Conservation (phyloP, 2,888 invertebrate species). For the Shargacucullia verbasci region DNA sequence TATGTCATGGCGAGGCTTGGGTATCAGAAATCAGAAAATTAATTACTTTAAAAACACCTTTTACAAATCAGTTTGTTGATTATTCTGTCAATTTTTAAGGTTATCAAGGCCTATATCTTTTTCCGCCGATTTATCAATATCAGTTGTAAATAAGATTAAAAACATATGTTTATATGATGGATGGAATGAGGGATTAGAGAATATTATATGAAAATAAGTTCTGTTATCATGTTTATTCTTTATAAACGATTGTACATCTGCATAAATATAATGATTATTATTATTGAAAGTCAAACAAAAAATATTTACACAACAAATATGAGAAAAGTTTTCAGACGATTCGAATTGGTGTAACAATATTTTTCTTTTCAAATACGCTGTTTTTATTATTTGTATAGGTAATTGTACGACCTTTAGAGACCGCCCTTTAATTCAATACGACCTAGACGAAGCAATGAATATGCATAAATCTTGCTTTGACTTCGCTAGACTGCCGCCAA, state of each 20-base stretch:
- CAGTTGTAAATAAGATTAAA: conserved; percentile 15
- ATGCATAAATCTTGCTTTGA: too few relatives aligned
- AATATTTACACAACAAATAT: too few relatives aligned
- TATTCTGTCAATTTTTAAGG: conserved; percentile 12
- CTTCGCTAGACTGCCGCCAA: too few relatives aligned
- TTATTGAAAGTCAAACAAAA: too few relatives aligned
- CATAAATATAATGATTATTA: conserved; percentile 7
- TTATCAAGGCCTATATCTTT: conserved; percentile 15
- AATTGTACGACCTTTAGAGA: too few relatives aligned
- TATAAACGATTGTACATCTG: conserved; percentile 12
- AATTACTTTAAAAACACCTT: conserved; percentile 24
- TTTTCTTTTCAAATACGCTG: too few relatives aligned
- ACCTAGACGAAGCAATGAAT: too few relatives aligned
- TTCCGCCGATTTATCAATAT: conserved; percentile 11
- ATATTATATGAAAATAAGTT: conserved; percentile 5
- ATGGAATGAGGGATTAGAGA: background rate
- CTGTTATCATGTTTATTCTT: conserved; percentile 28
- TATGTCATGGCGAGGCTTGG: conserved; percentile 39
- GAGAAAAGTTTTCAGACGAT: too few relatives aligned
- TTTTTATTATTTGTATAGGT: too few relatives aligned
- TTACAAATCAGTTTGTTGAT: conserved; percentile 15
- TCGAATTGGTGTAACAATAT: too few relatives aligned
- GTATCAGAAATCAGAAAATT: conserved; percentile 29
- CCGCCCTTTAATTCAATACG: too few relatives aligned
- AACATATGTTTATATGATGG: background rate